Evolutionary conservation across 2,113 vertebrate genomes (phyloP), one percentile per base, ranked within the genome.

Genomic region (Piprites chloris): DNA sequence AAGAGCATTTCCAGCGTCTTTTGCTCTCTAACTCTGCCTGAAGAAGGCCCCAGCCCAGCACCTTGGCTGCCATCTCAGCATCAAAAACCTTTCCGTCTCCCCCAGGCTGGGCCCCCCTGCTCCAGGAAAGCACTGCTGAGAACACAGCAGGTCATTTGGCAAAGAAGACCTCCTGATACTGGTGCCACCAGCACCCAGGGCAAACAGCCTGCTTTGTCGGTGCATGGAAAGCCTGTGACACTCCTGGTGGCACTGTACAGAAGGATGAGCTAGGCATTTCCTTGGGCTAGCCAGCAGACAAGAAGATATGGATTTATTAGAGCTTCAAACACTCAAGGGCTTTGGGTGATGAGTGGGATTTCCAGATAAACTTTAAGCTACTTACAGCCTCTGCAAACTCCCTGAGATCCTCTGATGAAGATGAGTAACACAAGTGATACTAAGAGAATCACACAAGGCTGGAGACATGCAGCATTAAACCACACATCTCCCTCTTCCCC

Each of bases 361-460:
- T 94, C 83, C 85, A 95, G 85, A 92, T 90, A 95, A 96, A 94
- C 93, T 94, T 96, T 95, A 97, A 96, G 92, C 94, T 87, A 96
- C 85, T 96, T 96, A 96, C 39, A 90, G 76, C 79, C 49, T 95
- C 82, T 86, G 73, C 65, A 94, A 96, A 92, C 88, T 88, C 90
- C 73, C 61, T 1, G 1, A 95, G 79, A 96, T 96, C 92, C 83
- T 86, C 85, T 92, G 95, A 91, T 93, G 92, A 90, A 90, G 84
- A 89, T 41, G 85, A 94, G 7, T 78, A 88, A 93, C 79, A 47
- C 0, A 3, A 92, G 74, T 8, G 18, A 86, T 74, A 55, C 61
- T 10, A 46, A 90, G 50, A 90, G 79, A 92, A 74, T 22, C 44
- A 67, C 18, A 81, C 22, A 90, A 80, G 80, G 67, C 90, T 44